Evolutionary conservation across 2,888 invertebrate species (phyloP), one percentile per base, ranked within the genome.

Genomic region (Pheosia tremula): DNA sequence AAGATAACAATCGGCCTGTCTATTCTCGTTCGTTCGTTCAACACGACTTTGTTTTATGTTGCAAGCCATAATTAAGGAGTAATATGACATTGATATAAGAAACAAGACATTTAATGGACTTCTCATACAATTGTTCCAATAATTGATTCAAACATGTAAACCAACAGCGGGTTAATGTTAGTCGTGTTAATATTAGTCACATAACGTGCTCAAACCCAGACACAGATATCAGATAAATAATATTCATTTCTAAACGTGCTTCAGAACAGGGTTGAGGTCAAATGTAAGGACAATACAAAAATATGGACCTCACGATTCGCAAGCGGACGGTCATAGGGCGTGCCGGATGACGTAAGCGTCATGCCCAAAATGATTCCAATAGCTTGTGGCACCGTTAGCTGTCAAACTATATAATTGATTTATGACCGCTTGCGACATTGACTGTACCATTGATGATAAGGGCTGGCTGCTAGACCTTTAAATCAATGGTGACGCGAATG

Each of bases 401-500:
- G 78, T 75, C 71, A 68, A 62, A 67, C 57, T 53, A 41, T 52
- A 63, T 65, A 75, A 77, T 75, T 71, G 71, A 77, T 75, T 77
- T 75, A 73, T 58, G 62, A 53, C 50, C 54, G 52, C 60, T 71
- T 65, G 68, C 62, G 67, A 71, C 74, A 77, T 73, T 69, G 66
- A 62, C 57, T 60, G 62, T 58, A 61, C 64, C 74, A 66, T 68
- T 69, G 67, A 55, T 58, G 61, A 57, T 36, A 64, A 43, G 56
- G 37, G 38, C 50, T 53, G 62, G 61, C 59, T 13, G 61, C 55
- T 45, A 41, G 43, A 45, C 47, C 53, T 49, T 37, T 43, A 36
- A 57, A 55, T 53, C 24, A 24, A 24, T 24, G 24, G 24, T 24
- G 24, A 24, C 24, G 24, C 24, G 2, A 24, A 24, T 24, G 24